phyloP scores from a whole-genome alignment of 2,797 vertebrate genomes.

The Tenualosa ilisha region DNA sequence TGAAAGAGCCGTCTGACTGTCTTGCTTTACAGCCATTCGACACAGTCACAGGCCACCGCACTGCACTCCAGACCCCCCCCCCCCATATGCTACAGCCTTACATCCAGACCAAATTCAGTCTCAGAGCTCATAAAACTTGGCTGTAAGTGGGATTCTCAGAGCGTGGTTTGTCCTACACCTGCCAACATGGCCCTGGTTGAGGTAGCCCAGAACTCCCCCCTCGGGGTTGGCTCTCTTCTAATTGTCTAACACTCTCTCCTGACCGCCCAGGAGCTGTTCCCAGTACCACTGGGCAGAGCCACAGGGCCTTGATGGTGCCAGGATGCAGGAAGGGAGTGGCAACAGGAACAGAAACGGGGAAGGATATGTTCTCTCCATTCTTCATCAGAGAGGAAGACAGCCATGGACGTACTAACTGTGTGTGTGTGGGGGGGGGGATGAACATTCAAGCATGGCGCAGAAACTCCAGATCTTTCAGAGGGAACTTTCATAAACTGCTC shows the following conservation, averaged over 20 bases:
- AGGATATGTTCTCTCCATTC: slow-evolving; percentile 44
- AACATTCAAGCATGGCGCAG: neutral
- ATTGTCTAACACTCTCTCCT: slow-evolving; percentile 9
- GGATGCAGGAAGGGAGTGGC: slow-evolving; percentile 44
- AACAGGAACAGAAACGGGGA: slow-evolving; percentile 24
- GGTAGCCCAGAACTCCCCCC: neutral
- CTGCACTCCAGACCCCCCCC: neutral
- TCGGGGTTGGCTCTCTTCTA: neutral
- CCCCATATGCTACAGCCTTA: slow-evolving; percentile 15
- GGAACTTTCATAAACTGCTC: neutral
- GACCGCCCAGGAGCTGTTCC: neutral
- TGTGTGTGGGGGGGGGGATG: neutral
- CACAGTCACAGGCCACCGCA: slow-evolving; percentile 13
- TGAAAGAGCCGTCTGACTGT: neutral
- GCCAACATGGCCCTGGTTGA: neutral
- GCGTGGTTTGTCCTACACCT: slow-evolving; percentile 27
- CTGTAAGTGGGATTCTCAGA: slow-evolving; percentile 28
- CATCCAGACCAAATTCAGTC: neutral
- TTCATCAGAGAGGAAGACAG: slow-evolving; percentile 37
- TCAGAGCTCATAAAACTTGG: slow-evolving; percentile 15
- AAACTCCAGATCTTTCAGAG: neutral
- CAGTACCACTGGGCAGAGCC: neutral
- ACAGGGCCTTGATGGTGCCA: slow-evolving; percentile 33
- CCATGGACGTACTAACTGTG: neutral
- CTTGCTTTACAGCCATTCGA: slow-evolving; percentile 27